A percentile compares a stretch with the other conserved stretches of the same genome.
Conservation (phyloP, 2,113 vertebrate species). For the Brevimyrus niger region DNA sequence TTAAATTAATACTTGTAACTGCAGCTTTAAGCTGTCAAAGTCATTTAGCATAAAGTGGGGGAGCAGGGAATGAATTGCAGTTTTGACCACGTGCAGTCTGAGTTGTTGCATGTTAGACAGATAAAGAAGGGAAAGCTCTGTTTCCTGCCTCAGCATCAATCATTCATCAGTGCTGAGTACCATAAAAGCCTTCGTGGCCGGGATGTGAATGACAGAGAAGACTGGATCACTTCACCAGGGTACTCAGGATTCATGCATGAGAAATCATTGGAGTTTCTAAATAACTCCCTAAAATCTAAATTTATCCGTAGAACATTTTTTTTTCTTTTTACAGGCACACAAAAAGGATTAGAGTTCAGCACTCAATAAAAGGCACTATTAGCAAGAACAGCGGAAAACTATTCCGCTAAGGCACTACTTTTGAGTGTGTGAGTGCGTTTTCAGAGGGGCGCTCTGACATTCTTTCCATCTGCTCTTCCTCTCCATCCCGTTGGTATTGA, state of each 20-base stretch:
- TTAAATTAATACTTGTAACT: neutral
- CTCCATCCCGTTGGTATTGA: constrained; percentile 6
- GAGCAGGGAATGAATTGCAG: neutral
- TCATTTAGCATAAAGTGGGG: neutral
- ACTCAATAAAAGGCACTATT: neutral
- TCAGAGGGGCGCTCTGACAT: neutral
- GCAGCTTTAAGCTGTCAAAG: neutral
- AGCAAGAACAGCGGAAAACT: neutral
- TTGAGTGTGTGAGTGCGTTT: neutral
- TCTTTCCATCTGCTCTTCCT: neutral
- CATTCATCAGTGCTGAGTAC: neutral
- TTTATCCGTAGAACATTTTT: neutral
- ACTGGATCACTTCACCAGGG: neutral
- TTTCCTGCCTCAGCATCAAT: neutral
- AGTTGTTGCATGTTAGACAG: neutral
- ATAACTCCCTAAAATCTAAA: neutral
- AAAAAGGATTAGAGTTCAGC: neutral
- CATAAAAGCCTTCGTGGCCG: neutral
- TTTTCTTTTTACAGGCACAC: neutral
- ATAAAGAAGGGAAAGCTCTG: neutral
- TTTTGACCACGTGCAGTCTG: neutral
- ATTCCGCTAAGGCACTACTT: neutral
- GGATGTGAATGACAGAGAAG: neutral
- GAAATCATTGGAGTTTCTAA: neutral
- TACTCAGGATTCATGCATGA: neutral